Evolutionary conservation across 2,888 invertebrate genomes (phyloP), one percentile per base, ranked within the genome.

Genomic region (Troilus luridus): DNA sequence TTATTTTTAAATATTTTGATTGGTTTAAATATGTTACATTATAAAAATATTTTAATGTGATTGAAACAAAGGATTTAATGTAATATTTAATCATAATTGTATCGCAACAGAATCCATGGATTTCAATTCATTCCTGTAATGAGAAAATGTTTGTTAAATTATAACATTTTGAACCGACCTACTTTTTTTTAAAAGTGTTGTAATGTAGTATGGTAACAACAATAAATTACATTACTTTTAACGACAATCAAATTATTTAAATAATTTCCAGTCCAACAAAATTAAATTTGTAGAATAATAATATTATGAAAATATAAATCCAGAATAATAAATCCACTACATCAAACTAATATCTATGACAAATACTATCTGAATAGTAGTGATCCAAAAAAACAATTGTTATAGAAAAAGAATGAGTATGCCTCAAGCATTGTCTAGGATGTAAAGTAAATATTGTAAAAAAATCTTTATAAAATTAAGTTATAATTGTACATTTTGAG

Each of bases 401-500:
- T 77, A 27, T 19, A 77, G 17, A 41, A 41, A 14, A 77, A 41
- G 0, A 17, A 24, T 24, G 14, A 17, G 3, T 14, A 27, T 85
- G 54, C n/a, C n/a, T 56, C n/a, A 41, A 2, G 7, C 56, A 85
- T 85, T 0, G 56, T 0, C 21, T 81, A 81, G 1, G 54, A 54
- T 77, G n/a, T n/a, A 54, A 85, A 85, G 0, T 58, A 85, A 85
- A 56, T 85, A 85, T 85, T 85, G 85, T 85, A n/a, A 21, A 58
- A n/a, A n/a, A 85, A 56, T 6, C 6, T 41, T 11, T 12, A 56
- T 11, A 56, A 0, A 56, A 19, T 21, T 85, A n/a, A 54, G 21
- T 56, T 56, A 56, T 56, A 85, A 56, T 54, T 85, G 85, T 56
- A 85, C 21, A 85, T 85, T 77, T 85, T 85, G 85, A 85, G 12